These are phyloP conservation scores for Ectemnius continuus DNA, from an alignment of 2,888 invertebrate genomes.

Conservation along the genomic window DNA sequence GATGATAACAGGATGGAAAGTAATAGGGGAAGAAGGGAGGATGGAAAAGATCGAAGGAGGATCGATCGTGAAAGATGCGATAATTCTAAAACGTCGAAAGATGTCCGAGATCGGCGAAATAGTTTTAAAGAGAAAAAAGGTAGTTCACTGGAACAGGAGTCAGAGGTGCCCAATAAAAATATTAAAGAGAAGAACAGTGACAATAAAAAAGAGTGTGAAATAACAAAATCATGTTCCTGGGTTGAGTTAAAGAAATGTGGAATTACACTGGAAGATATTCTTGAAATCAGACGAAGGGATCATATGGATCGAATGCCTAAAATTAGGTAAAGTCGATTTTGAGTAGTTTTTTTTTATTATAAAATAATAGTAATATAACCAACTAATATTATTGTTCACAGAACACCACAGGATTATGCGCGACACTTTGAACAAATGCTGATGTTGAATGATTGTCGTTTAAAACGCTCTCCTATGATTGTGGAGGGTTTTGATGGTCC, in stretches of 20 bases:
- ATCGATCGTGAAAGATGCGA: conserved; percentile 36
- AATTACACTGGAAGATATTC: conserved; percentile 62
- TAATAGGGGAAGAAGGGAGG: conserved; percentile 39
- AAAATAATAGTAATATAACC: conserved; percentile 9
- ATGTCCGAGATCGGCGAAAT: conserved; percentile 43
- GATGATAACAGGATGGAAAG: conserved; percentile 50
- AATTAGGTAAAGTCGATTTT: conserved; percentile 58
- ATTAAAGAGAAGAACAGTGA: conserved; percentile 61
- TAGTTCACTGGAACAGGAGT: conserved; percentile 48
- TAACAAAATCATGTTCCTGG: conserved; percentile 67
- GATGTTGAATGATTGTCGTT: conserved; percentile 67
- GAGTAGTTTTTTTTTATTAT: not conserved
- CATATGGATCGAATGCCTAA: conserved; percentile 58
- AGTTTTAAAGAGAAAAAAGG: conserved; percentile 51
- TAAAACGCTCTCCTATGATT: conserved; percentile 64
- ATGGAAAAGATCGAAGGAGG: conserved; percentile 40
- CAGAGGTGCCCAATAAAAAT: conserved; percentile 53
- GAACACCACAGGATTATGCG: conserved; percentile 70
- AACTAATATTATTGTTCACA: conserved; percentile 31
- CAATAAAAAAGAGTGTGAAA: conserved; percentile 62
- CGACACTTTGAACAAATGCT: conserved; percentile 72
- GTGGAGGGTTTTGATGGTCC: conserved; percentile 68
- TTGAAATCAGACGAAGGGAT: conserved; percentile 57
- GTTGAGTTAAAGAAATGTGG: conserved; percentile 63
- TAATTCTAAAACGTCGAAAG: conserved; percentile 44